Conservation (phyloP, 2,113 vertebrate species). For the Perca fluviatilis region DNA sequence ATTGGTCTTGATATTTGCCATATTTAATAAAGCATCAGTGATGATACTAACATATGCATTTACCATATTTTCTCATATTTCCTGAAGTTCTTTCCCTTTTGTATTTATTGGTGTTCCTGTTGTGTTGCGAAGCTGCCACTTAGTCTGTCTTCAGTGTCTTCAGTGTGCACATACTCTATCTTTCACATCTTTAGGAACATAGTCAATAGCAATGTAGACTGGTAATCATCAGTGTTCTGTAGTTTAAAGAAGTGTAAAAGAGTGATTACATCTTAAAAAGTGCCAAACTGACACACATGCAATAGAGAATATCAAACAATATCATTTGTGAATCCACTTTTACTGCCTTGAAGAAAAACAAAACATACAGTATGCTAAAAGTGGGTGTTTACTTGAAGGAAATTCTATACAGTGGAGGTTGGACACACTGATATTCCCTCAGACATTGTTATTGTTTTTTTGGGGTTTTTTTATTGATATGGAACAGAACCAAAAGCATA, state of each 20-base stretch:
- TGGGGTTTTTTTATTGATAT: not conserved
- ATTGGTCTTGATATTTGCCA: constrained; percentile 40
- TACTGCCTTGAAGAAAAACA: not conserved
- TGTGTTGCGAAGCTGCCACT: constrained; percentile 59
- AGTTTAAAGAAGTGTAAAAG: constrained; percentile 57
- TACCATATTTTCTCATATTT: constrained; percentile 36
- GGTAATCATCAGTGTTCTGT: constrained; percentile 64
- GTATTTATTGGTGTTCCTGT: constrained; percentile 61
- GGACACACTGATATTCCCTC: not conserved
- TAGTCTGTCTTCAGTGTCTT: constrained; percentile 60
- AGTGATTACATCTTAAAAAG: constrained; percentile 57
- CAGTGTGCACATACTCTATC: constrained; percentile 56
- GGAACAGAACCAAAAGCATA: constrained; percentile 27
- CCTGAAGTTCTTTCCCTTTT: constrained; percentile 44
- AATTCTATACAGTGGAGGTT: constrained; percentile 1
- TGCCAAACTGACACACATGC: constrained; percentile 75
- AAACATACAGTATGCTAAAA: not conserved
- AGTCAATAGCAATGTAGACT: constrained; percentile 53
- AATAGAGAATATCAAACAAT: constrained; percentile 55
- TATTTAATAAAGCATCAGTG: constrained; percentile 48
- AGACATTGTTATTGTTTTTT: not conserved
- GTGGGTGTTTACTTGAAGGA: not conserved
- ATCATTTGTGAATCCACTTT: constrained; percentile 43
- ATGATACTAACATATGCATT: constrained; percentile 33
- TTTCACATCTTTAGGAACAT: constrained; percentile 49